Base-by-base conservation (phyloP, 2,797 vertebrate species). In the Amblyopsis hoosieri region DNA sequence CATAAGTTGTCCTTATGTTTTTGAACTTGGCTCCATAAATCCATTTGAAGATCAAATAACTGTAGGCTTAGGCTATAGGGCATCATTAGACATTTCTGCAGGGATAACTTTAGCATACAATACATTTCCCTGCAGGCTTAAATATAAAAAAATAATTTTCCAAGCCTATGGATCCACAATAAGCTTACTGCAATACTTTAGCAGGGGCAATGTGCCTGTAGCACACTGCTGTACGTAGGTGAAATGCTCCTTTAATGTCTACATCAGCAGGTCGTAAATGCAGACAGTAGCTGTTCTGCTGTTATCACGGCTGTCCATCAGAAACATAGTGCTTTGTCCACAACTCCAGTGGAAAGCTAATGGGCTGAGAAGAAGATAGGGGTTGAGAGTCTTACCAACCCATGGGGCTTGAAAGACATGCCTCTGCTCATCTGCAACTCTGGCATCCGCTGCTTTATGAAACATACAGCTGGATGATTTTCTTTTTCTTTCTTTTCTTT, bases 211-310 rank as follows among this genome's bases (percentile, higher is more conserved):
- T 42, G 37, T 42, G 1, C 3, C 37, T 9, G 23, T 42, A 9
- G 37, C 37, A 42, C 37, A 42, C 37, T 9, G 4, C 37, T 9
- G 7, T 42, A 7, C 65, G 74, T 80, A 79, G 78, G 69, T 82
- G 83, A 9, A 52, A 19, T 19, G 1, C 14, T 10, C 50, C 15
- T 52, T 85, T 87, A 87, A 83, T 80, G 79, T 71, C 58, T 62
- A 72, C 73, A 85, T 87, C 79, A 83, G 82, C 82, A 82, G 52
- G 76, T 8, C 7, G 75, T 57, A 64, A 64, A 50, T 75, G 74
- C 63, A 60, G 66, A 79, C 57, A 3, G 45, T 6, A 23, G 50
- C 79, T 69, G 55, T 66, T 68, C 63, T 60, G 57, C 47, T 29
- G 58, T 42, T 60, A 70, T 72, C 67, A 45, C 37, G 56, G 59